Evolutionary conservation across 2,797 vertebrate species (phyloP).

Genomic region (Sebastes dallii): DNA sequence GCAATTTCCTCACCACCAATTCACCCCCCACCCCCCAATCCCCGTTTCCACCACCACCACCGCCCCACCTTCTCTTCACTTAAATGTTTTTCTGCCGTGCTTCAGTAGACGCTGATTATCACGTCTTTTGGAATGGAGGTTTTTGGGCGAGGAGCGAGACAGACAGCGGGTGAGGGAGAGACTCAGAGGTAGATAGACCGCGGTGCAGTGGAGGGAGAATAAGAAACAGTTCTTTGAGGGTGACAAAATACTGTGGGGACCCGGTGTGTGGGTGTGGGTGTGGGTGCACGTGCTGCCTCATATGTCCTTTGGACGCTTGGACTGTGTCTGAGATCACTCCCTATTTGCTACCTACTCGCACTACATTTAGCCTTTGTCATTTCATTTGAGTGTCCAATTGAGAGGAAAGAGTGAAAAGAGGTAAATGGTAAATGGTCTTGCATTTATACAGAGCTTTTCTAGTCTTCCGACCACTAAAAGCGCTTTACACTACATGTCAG

Average conservation of each 20-base stretch:
- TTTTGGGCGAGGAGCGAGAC: slow-evolving; percentile 42
- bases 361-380: not conserved
- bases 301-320: not conserved
- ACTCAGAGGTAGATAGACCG: slow-evolving; percentile 5
- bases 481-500: too few relatives aligned
- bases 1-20: slow-evolving; percentile 87
- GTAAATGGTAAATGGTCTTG: too few relatives aligned
- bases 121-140: slow-evolving; percentile 79
- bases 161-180: slow-evolving; percentile 32
- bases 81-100: slow-evolving; percentile 95
- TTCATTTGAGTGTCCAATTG: too few relatives aligned
- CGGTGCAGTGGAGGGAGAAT: slow-evolving; percentile 7
- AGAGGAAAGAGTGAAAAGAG: too few relatives aligned
- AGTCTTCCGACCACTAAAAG: too few relatives aligned
- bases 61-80: slow-evolving; percentile 78
- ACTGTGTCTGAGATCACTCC: not conserved
- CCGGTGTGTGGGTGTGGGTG: not conserved
- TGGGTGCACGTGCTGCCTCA: too few relatives aligned
- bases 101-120: slow-evolving; percentile 96
- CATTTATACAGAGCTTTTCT: too few relatives aligned
- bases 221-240: slow-evolving; percentile 23
- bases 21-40: not conserved
- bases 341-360: not conserved
- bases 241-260: slow-evolving; percentile 6
- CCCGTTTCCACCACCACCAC: slow-evolving; percentile 76